phyloP scores from a whole-genome alignment of 1,140 invertebrate genomes.

The Branchinecta lynchi region DNA sequence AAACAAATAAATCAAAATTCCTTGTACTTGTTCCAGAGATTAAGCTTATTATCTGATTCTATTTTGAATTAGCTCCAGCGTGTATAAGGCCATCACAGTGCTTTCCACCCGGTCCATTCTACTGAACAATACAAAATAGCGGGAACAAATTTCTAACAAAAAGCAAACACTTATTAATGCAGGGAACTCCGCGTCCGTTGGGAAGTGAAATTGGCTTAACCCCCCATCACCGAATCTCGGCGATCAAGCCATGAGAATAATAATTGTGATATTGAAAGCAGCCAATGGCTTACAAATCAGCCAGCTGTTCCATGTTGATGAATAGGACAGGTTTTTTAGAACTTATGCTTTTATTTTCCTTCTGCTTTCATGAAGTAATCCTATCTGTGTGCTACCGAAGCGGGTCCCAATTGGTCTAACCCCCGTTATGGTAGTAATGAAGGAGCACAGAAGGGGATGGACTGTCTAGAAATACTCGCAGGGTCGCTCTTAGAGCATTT shows the following conservation, averaged over 20 bases:
- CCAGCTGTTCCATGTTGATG: background rate
- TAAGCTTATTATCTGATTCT: too few relatives aligned
- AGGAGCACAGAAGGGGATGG: background rate
- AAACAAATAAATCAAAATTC: too few relatives aligned
- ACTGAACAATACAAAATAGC: too few relatives aligned
- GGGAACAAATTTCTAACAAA: too few relatives aligned
- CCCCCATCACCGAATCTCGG: background rate
- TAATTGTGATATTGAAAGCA: conserved; percentile 9
- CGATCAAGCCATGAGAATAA: background rate
- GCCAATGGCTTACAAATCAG: conserved; percentile 2
- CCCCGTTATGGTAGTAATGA: background rate
- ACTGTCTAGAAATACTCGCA: too few relatives aligned
- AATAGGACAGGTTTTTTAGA: background rate
- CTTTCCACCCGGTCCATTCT: too few relatives aligned
- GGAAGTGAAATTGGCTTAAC: background rate
- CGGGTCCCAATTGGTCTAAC: background rate
- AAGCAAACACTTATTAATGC: too few relatives aligned
- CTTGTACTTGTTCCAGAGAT: too few relatives aligned
- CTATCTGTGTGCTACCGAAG: conserved; percentile 8
- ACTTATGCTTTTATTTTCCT: conserved; percentile 11
- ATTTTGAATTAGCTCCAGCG: too few relatives aligned
- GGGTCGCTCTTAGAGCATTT: too few relatives aligned
- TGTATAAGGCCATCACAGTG: too few relatives aligned
- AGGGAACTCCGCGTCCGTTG: too few relatives aligned
- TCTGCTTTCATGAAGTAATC: background rate